Conservation (phyloP, 2,888 invertebrate genomes). For the Aplocera efformata region DNA sequence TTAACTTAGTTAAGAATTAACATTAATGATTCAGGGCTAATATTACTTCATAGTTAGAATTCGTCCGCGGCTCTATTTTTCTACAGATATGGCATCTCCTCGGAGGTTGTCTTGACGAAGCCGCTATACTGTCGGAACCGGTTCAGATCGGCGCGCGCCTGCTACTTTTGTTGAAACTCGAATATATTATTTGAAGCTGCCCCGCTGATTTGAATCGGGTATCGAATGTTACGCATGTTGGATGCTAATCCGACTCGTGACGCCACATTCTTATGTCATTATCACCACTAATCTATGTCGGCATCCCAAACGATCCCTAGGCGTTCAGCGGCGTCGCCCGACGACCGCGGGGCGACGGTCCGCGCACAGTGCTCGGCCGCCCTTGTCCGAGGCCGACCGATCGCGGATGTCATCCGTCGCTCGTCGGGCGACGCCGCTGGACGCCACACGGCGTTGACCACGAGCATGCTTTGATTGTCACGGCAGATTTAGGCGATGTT, state of each 20-base stretch:
- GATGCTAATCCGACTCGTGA: slow-evolving; percentile 3
- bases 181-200: slow-evolving; percentile 1
- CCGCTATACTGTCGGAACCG: slow-evolving; percentile 30
- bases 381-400: no score
- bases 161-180: no score
- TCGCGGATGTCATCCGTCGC: no score
- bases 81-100: slow-evolving; percentile 53
- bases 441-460: no score
- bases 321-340: no score
- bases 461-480: background rate
- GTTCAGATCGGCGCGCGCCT: background rate
- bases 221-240: slow-evolving; percentile 3
- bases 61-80: slow-evolving; percentile 64
- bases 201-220: slow-evolving; percentile 5
- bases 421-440: no score
- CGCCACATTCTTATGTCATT: background rate
- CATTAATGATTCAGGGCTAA: slow-evolving; percentile 42
- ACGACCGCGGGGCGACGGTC: no score
- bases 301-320: background rate
- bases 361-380: no score
- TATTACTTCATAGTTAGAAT: slow-evolving; percentile 49
- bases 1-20: slow-evolving; percentile 55
- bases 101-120: slow-evolving; percentile 33
- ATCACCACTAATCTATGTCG: slow-evolving; percentile 1
- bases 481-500: slow-evolving; percentile 1